phyloP scores from a whole-genome alignment of 2,888 invertebrate species.

The Odontomyia ornata region DNA sequence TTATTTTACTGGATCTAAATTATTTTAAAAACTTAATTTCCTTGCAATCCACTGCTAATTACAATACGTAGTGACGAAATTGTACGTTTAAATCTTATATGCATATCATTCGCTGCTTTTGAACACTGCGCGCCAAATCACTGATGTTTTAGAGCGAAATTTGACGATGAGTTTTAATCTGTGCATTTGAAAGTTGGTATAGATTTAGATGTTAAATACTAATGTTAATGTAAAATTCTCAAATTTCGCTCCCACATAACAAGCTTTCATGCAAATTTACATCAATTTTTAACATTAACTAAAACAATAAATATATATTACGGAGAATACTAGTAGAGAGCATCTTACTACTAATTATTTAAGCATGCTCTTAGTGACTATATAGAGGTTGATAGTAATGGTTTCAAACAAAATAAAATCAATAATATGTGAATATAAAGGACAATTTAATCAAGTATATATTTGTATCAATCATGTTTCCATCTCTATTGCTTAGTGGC shows the following conservation, averaged over 20 bases:
- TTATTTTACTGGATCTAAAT: slow-evolving; percentile 15
- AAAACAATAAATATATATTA: slow-evolving; percentile 38
- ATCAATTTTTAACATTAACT: background rate
- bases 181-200: too few relatives aligned
- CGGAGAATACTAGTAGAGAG: slow-evolving; percentile 23
- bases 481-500: slow-evolving; percentile 48
- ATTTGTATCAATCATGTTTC: slow-evolving; percentile 49
- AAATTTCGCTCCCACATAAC: slow-evolving; percentile 14
- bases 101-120: slow-evolving; percentile 28
- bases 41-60: slow-evolving; percentile 8
- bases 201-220: too few relatives aligned
- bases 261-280: slow-evolving; percentile 10
- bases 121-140: background rate
- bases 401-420: slow-evolving; percentile 51
- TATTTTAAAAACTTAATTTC: slow-evolving; percentile 25
- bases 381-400: slow-evolving; percentile 53
- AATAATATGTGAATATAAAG: slow-evolving; percentile 30
- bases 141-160: background rate
- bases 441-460: slow-evolving; percentile 44
- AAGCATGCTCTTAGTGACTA: slow-evolving; percentile 46
- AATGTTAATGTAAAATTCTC: background rate
- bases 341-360: slow-evolving; percentile 33
- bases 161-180: background rate
- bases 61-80: slow-evolving; percentile 11
- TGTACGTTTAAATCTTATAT: background rate